Percentiles rank a stretch among this genome's conserved stretches.
Evolutionary conservation across 35 echinoderm and acorn worm species (phyloP).

Genomic region (Ptychodera flava): DNA sequence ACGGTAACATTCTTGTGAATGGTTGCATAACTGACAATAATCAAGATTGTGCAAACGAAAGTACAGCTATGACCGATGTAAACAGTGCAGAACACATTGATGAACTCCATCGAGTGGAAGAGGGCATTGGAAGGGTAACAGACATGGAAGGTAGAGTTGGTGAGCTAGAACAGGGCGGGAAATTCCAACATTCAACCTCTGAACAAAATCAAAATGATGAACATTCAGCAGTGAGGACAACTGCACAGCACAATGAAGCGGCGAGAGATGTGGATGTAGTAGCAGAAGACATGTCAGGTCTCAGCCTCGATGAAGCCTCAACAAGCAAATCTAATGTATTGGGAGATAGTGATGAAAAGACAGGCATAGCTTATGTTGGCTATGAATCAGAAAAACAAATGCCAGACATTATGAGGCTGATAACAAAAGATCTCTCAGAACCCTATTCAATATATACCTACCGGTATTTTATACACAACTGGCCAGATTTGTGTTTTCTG

Average conservation of each 20-base stretch:
- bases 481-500: conserved; percentile 95
- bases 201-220: background rate
- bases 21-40: background rate
- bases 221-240: background rate
- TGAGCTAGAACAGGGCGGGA: too few species aligned
- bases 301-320: background rate
- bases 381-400: conserved; percentile 99
- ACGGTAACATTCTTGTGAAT: background rate
- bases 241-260: background rate
- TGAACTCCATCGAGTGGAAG: too few species aligned
- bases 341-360: background rate
- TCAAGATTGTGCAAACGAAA: background rate
- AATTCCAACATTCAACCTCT: too few species aligned
- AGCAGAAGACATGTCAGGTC: background rate
- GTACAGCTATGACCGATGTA: background rate
- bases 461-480: conserved; percentile 97
- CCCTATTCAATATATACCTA: conserved; percentile 99
- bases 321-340: background rate
- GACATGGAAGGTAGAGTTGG: too few species aligned
- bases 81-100: too few species aligned
- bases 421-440: conserved; percentile 97
- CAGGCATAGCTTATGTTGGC: background rate
- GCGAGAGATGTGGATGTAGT: too few species aligned
- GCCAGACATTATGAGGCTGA: conserved; percentile 92
- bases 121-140: too few species aligned